Base-by-base conservation (phyloP, 2,797 vertebrate genomes). In the Artibeus lituratus region DNA sequence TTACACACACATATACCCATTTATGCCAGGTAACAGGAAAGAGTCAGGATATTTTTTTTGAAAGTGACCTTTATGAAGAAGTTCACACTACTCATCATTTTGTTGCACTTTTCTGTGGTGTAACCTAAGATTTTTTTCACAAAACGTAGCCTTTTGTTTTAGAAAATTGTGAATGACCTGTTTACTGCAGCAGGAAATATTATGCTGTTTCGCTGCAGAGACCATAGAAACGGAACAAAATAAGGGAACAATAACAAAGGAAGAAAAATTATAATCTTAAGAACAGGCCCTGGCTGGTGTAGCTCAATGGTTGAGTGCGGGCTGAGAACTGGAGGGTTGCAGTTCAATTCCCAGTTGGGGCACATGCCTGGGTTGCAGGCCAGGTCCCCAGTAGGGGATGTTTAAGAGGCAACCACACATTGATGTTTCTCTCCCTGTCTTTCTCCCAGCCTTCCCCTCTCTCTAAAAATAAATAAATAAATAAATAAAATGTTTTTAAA, bases 31-130 rank as follows among this genome's bases (percentile, higher is more conserved):
- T 51, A 69, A 72, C 18, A 32, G 2, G 5, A 92, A 59, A 82
- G 14, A 87, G 77, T 3, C 12, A 51, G 37, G 18, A 10, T 67
- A 29, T 29, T 70, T 93, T 96, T 96, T 32, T 87, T 32, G 53
- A 53, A 85, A 35, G 14, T 73, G 76, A 87, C 77, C 51, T 97
- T 97, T 96, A 74, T 87, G 84, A 95, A 97, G 87, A 73, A n/a
- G 7, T 19, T 92, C 74, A 62, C 95, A 37, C n/a, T 55, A 88
- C 59, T 91, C 18, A 42, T 73, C 78, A 87, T 55, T 80, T 65
- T 86, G 67, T 72, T 76, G 3, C 9, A 21, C 19, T 86, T 88
- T 94, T 4, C 6, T 49, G n/a, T 85, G 42, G 55, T 35, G 44
- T 72, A 95, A 70, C 10, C 62, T 65, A 92, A 51, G 53, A 16